Conservation (phyloP, 64 coral and sea anemone genomes). For the Acropora yongei region DNA sequence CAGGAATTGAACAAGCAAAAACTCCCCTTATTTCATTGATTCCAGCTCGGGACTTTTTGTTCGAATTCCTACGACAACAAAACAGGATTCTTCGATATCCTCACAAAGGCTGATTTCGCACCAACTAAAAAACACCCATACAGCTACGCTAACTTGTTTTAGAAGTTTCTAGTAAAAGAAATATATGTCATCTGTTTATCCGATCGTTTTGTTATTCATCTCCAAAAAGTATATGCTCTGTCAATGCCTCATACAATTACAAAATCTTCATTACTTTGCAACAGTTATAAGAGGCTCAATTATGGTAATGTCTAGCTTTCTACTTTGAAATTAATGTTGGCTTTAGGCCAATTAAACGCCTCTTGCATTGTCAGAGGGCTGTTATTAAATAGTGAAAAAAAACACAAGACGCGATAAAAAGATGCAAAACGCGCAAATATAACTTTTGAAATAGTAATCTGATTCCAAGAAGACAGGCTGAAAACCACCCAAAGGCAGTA, state of each 20-base stretch:
- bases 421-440: neutral
- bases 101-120: neutral
- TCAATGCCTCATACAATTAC: neutral
- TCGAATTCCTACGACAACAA: no score
- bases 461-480: no score
- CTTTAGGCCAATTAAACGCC: neutral
- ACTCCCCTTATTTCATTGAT: no score
- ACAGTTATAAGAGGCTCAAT: neutral
- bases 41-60: neutral
- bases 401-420: neutral
- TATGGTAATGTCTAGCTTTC: neutral
- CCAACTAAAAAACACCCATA: neutral
- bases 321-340: neutral
- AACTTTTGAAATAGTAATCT: no score
- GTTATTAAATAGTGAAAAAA: no score
- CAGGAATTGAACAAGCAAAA: no score
- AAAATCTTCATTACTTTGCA: neutral
- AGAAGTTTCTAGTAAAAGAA: neutral
- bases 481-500: no score
- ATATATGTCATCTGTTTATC: no score
- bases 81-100: no score
- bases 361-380: no score
- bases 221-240: no score
- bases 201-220: no score
- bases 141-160: neutral